These are phyloP conservation scores for Loris lydekkerianus DNA, from an alignment of 2,797 vertebrate genomes.

Conservation along the genomic window DNA sequence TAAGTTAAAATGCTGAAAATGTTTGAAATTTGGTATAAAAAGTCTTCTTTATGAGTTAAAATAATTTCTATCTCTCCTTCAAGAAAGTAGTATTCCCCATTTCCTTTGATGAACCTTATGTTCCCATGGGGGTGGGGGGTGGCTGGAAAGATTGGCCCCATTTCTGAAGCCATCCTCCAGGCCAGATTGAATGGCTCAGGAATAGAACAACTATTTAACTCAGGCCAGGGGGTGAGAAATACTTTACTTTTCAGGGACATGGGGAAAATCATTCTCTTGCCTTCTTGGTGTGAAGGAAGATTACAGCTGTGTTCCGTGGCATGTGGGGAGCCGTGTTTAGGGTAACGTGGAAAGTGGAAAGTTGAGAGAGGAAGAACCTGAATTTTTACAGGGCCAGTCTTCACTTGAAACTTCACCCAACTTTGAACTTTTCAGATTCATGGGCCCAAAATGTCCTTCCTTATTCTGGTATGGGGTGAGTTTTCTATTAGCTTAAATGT, in stretches of 20 bases:
- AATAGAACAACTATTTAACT: not conserved
- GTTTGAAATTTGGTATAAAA: slow-evolving; percentile 6
- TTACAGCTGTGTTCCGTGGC: not conserved
- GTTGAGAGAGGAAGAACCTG: not conserved
- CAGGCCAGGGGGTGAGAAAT: not conserved
- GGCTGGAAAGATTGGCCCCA: not conserved
- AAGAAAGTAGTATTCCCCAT: not conserved
- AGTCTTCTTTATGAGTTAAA: not conserved
- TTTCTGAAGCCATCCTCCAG: not conserved
- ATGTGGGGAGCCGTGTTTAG: not conserved
- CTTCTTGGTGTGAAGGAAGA: not conserved
- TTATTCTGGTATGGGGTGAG: not conserved
- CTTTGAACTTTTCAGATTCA: not conserved
- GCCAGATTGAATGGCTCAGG: not conserved
- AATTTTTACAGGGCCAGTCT: not conserved
- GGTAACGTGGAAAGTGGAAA: not conserved
- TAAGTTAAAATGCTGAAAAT: slow-evolving; percentile 24
- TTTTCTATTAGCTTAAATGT: not conserved
- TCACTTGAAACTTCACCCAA: not conserved
- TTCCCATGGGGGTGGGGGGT: not conserved
- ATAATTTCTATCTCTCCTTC: not conserved
- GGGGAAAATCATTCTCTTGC: not conserved
- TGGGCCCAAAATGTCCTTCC: not conserved
- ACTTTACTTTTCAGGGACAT: not conserved
- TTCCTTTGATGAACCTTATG: not conserved